Percentiles rank a stretch among this genome's conserved stretches.
Conservation (phyloP, 2,797 vertebrate species). For the Danionella dracula region DNA sequence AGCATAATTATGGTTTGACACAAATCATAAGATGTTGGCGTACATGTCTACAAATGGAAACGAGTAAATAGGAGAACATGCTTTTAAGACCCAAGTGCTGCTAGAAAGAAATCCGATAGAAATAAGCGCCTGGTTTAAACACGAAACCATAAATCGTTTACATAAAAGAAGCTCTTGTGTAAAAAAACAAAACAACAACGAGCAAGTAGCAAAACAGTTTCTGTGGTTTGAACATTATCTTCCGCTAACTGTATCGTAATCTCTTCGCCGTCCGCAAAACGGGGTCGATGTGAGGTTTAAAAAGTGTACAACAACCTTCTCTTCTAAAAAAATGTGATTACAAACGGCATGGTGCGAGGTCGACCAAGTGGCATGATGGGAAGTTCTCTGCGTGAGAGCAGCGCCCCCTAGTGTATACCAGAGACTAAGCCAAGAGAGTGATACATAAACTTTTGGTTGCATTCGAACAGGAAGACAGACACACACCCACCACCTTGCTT, state of each 20-base stretch:
- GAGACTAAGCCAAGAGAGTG: constrained; percentile 43
- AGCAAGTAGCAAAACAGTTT: not conserved
- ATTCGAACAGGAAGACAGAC: constrained; percentile 38
- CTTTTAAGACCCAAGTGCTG: constrained; percentile 18
- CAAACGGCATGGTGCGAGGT: not conserved
- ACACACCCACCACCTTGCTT: constrained; percentile 14
- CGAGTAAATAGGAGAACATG: not conserved
- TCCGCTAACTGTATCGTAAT: no score
- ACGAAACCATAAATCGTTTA: not conserved
- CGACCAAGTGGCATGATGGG: not conserved
- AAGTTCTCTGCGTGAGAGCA: not conserved
- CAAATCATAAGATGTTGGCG: not conserved
- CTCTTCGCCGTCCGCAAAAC: no score
- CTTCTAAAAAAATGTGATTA: no score
- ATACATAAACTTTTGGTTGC: constrained; percentile 38
- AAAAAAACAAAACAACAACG: not conserved
- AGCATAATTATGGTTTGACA: not conserved
- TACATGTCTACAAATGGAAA: constrained; percentile 6
- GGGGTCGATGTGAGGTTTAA: no score
- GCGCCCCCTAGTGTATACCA: constrained; percentile 57
- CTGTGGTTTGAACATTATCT: not conserved
- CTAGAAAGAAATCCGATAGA: not conserved
- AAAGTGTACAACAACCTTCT: no score
- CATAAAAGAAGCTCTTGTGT: not conserved
- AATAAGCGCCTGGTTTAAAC: not conserved